phyloP scores from a whole-genome alignment of 2,113 vertebrate genomes.

The Xyrauchen texanus region DNA sequence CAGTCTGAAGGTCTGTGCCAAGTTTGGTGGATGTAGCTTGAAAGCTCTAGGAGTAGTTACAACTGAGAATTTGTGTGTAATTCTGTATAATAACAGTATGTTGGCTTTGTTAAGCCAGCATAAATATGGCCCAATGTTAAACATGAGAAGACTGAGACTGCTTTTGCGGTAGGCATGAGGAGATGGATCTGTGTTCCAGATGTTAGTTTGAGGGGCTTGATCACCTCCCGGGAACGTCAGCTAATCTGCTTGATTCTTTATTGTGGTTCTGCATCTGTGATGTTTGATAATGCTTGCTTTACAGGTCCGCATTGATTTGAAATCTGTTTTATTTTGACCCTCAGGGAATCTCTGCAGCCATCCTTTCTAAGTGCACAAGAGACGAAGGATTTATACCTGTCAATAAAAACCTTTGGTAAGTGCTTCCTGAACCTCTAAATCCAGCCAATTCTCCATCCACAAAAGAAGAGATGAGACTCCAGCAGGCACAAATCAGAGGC shows the following conservation, averaged over 20 bases:
- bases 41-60: too few relatives aligned
- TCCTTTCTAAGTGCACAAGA: conserved; percentile 71
- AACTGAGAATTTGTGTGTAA: too few relatives aligned
- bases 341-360: conserved; percentile 74
- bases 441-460: conserved; percentile 68
- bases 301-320: conserved; percentile 68
- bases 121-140: neutral
- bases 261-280: conserved; percentile 64
- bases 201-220: conserved; percentile 2
- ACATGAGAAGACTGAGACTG: neutral
- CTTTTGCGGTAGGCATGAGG: neutral
- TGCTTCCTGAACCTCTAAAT: conserved; percentile 78
- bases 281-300: conserved; percentile 66
- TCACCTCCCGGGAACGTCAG: conserved; percentile 46
- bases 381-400: conserved; percentile 79
- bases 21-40: too few relatives aligned
- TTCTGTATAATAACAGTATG: too few relatives aligned
- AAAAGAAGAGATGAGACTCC: conserved; percentile 73
- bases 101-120: too few relatives aligned
- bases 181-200: neutral
- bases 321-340: conserved; percentile 75
- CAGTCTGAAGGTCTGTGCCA: too few relatives aligned
- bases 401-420: conserved; percentile 80
- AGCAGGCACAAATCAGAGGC: conserved; percentile 76
- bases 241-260: conserved; percentile 59